Conservation (phyloP, 1,140 invertebrate genomes). For the Vanessa atalanta region DNA sequence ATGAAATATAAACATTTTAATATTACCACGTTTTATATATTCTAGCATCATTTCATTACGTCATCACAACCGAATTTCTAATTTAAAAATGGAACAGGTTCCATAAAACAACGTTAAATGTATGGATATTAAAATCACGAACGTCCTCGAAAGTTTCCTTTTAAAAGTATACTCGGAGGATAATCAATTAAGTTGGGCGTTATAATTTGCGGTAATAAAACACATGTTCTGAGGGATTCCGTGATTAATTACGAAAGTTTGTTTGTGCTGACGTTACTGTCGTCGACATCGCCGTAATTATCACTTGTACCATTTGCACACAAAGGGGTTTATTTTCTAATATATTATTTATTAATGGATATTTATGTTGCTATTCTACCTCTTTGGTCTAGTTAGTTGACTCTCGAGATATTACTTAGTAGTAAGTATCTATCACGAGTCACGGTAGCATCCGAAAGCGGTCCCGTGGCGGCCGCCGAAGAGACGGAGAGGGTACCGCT, state of each 20-base stretch:
- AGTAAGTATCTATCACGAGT: no score
- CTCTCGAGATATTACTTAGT: no score
- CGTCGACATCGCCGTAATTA: not conserved
- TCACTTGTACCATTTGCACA: not conserved
- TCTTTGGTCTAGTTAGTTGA: no score
- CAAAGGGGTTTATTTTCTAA: not conserved
- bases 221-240: conserved; percentile 7
- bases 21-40: no score
- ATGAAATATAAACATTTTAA: no score
- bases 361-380: no score
- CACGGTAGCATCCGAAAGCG: no score
- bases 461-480: no score
- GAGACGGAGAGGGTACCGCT: no score
- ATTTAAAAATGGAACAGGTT: not conserved
- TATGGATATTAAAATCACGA: not conserved
- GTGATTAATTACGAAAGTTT: conserved; percentile 21
- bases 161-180: not conserved
- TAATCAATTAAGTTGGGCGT: conserved; percentile 4
- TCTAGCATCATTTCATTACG: no score
- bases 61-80: no score
- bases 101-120: not conserved
- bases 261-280: conserved; percentile 6
- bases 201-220: conserved; percentile 6
- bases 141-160: not conserved
- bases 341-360: no score